Evolutionary conservation across 1,140 invertebrate genomes (phyloP).

Genomic region (Eriocheir sinensis): DNA sequence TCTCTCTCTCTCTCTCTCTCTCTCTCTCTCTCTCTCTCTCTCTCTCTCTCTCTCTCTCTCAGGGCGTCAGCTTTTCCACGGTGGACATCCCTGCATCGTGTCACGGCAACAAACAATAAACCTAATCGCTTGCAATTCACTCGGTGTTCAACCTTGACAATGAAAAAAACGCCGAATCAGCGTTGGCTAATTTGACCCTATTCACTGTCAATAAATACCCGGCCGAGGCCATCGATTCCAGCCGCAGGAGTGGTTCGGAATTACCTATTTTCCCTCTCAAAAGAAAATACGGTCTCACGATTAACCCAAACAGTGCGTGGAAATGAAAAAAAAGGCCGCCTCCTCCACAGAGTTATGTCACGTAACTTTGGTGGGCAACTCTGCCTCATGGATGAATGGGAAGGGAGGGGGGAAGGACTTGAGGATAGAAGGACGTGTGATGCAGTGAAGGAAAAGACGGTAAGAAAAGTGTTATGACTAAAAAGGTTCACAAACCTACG

Average conservation of each 20-base stretch:
- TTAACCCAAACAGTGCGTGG: not conserved
- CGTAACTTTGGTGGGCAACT: not conserved
- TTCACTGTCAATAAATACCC: not conserved
- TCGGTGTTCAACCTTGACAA: conserved; percentile 53
- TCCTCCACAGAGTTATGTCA: not conserved
- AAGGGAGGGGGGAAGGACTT: not conserved
- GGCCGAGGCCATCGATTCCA: not conserved
- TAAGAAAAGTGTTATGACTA: not conserved
- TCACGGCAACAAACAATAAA: conserved; percentile 58
- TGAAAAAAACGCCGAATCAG: conserved; percentile 66
- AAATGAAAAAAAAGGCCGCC: too few relatives aligned
- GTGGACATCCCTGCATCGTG: conserved; percentile 2
- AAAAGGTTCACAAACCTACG: not conserved
- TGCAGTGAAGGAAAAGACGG: not conserved
- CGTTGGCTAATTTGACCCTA: conserved; percentile 52
- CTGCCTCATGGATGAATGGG: not conserved
- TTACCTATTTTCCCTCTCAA: not conserved
- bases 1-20: conserved; percentile 42
- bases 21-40: conserved; percentile 45
- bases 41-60: conserved; percentile 40
- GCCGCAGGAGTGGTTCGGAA: not conserved
- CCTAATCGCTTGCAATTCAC: conserved; percentile 56
- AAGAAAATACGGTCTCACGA: conserved; percentile 13
- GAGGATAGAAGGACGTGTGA: not conserved
- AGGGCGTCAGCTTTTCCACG: conserved; percentile 9